phyloP scores from a whole-genome alignment of 1,140 invertebrate genomes.

The Yoshiicerus persimilis region DNA sequence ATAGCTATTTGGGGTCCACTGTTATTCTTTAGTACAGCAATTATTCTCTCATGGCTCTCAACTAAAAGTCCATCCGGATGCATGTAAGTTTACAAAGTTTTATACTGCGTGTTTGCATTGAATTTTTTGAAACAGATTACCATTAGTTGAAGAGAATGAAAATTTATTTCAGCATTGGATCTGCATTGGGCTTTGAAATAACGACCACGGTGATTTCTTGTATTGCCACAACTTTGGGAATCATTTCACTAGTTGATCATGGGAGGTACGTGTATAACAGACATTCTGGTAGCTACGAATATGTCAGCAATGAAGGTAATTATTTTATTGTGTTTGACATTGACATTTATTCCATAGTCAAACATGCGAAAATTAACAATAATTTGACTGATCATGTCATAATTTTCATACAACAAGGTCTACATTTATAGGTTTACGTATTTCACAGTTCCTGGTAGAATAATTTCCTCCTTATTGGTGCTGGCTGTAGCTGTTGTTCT shows the following conservation, averaged over 20 bases:
- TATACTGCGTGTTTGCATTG: too few relatives aligned
- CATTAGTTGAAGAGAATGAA: too few relatives aligned
- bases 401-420: too few relatives aligned
- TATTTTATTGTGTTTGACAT: too few relatives aligned
- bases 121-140: too few relatives aligned
- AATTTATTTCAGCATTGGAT: not conserved
- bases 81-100: not conserved
- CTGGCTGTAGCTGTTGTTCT: not conserved
- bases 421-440: not conserved
- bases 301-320: too few relatives aligned
- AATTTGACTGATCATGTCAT: too few relatives aligned
- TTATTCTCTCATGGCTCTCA: not conserved
- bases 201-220: not conserved
- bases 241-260: not conserved
- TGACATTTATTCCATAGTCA: too few relatives aligned
- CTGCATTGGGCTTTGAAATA: not conserved
- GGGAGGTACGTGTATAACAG: not conserved
- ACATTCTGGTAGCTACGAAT: too few relatives aligned
- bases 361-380: too few relatives aligned
- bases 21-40: not conserved
- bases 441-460: not conserved
- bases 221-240: not conserved
- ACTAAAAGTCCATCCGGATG: not conserved
- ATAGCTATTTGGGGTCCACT: not conserved
- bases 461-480: not conserved